Evolutionary conservation across 2,888 invertebrate genomes (phyloP).

Genomic region (Glaucopsyche alexis): DNA sequence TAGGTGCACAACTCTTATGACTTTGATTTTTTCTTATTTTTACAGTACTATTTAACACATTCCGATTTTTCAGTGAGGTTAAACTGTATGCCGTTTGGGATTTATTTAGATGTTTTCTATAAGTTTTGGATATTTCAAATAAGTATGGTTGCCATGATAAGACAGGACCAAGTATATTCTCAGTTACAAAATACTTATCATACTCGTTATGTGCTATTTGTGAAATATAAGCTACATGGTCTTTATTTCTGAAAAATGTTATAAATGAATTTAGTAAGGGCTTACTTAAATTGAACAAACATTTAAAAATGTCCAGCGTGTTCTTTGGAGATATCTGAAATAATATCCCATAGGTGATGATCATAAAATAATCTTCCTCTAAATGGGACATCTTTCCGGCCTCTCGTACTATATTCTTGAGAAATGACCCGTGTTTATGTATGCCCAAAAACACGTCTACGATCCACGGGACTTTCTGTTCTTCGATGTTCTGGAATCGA

Average conservation of each 20-base stretch:
- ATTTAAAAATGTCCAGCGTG: conserved; percentile 60
- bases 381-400: conserved; percentile 55
- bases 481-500: conserved; percentile 57
- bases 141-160: conserved; percentile 71
- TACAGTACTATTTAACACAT: conserved; percentile 57
- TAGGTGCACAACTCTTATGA: conserved; percentile 47
- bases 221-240: conserved; percentile 65
- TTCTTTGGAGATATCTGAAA: conserved; percentile 59
- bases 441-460: conserved; percentile 62
- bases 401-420: conserved; percentile 54
- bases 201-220: conserved; percentile 70
- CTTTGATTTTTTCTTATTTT: conserved; percentile 41
- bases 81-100: conserved; percentile 53
- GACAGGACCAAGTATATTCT: conserved; percentile 72
- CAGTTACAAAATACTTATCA: conserved; percentile 72
- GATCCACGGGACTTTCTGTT: conserved; percentile 64
- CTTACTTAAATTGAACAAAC: conserved; percentile 67
- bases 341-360: conserved; percentile 58
- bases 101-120: conserved; percentile 58
- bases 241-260: conserved; percentile 66
- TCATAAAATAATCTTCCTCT: conserved; percentile 61
- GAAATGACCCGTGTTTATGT: conserved; percentile 58
- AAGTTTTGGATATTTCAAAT: conserved; percentile 63
- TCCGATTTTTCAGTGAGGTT: conserved; percentile 60
- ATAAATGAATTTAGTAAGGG: conserved; percentile 58